Conservation (phyloP, 1,140 invertebrate species). For the Drosophila neocordata region DNA sequence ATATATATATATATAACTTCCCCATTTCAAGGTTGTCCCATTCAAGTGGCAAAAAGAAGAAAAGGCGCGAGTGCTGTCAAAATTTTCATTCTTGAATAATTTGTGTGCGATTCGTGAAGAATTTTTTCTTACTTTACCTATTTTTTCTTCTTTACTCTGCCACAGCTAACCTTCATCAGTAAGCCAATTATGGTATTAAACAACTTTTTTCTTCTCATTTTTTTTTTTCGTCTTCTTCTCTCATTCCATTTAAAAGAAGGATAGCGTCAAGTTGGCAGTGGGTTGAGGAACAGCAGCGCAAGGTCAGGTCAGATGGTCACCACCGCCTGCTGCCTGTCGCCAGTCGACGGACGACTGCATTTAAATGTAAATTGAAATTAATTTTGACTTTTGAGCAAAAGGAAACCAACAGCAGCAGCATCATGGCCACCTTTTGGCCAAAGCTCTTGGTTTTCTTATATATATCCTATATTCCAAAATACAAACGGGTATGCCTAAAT, state of each 20-base stretch:
- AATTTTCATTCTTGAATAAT: constrained; percentile 74
- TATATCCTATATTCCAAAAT: background rate
- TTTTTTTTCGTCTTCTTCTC: background rate
- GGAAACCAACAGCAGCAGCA: constrained; percentile 23
- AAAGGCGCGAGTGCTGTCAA: constrained; percentile 68
- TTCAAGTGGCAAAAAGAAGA: constrained; percentile 62
- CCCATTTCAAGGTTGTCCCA: constrained; percentile 66
- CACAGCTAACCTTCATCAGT: constrained; percentile 68
- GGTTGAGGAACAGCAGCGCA: constrained; percentile 42
- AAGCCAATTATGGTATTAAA: constrained; percentile 78
- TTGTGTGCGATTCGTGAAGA: constrained; percentile 58
- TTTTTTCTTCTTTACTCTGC: constrained; percentile 19
- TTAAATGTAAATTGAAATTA: constrained; percentile 81
- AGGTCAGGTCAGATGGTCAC: constrained; percentile 60
- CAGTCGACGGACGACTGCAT: constrained; percentile 59
- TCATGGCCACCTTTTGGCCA: constrained; percentile 35
- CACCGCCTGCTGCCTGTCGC: constrained; percentile 37
- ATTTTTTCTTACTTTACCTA: constrained; percentile 27
- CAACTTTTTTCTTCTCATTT: constrained; percentile 1
- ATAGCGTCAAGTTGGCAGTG: constrained; percentile 54
- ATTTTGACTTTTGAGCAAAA: constrained; percentile 52
- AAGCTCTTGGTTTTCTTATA: constrained; percentile 21
- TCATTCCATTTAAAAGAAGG: constrained; percentile 15
- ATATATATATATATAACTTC: background rate
- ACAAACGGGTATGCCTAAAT: background rate